Conservation (phyloP, 1,140 invertebrate species). For the Drosophila ironensis region DNA sequence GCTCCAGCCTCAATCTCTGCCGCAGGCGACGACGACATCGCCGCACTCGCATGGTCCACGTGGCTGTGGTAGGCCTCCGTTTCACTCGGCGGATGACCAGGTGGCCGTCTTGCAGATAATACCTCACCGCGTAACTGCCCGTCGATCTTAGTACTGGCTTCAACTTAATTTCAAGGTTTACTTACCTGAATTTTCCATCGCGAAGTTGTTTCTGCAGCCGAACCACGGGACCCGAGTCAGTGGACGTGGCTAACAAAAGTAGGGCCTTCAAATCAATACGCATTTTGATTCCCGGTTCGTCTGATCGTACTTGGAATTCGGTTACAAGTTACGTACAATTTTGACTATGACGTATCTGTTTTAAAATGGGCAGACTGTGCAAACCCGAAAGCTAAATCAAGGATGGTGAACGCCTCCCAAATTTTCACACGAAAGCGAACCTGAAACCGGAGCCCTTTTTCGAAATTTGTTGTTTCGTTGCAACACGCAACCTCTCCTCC, state of each 20-base stretch:
- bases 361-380: not conserved
- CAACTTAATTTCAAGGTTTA: too few species aligned
- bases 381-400: not conserved
- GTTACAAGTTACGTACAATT: constrained; percentile 25
- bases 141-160: too few species aligned
- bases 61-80: not conserved
- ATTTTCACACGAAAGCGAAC: constrained; percentile 65
- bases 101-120: constrained; percentile 6
- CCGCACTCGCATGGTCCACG: not conserved
- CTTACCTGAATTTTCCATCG: constrained; percentile 32
- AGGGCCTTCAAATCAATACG: constrained; percentile 39
- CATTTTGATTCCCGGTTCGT: constrained; percentile 17
- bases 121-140: constrained; percentile 46
- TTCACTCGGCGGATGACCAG: constrained; percentile 21
- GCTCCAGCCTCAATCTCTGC: not conserved
- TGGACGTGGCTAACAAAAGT: constrained; percentile 22
- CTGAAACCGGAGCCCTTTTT: constrained; percentile 31
- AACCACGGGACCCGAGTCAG: not conserved
- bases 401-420: not conserved
- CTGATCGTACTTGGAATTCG: constrained; percentile 3
- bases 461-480: constrained; percentile 11
- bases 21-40: not conserved
- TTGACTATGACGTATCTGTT: constrained; percentile 1
- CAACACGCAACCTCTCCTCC: constrained; percentile 48
- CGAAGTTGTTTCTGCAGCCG: constrained; percentile 8